phyloP scores from a whole-genome alignment of 2,888 invertebrate genomes.

The Cerastis leucographa region DNA sequence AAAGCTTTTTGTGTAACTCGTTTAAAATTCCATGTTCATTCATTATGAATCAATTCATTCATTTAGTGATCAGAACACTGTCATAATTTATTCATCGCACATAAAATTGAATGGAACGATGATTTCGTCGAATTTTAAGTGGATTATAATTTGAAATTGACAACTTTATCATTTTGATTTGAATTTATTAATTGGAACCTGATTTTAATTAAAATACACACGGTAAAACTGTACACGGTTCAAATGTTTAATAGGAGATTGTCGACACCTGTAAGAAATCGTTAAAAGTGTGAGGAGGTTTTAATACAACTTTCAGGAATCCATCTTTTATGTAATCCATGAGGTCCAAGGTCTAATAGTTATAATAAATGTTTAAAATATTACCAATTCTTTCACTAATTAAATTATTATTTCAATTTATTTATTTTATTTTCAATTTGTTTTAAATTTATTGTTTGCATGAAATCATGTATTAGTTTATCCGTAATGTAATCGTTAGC shows the following conservation, averaged over 20 bases:
- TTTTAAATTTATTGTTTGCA: too few relatives aligned
- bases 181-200: conserved; percentile 16
- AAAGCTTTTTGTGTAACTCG: conserved; percentile 6
- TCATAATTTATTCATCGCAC: conserved; percentile 40
- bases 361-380: too few relatives aligned
- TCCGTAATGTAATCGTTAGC: too few relatives aligned
- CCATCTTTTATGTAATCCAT: background rate
- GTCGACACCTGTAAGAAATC: background rate
- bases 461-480: too few relatives aligned
- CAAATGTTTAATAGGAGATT: background rate
- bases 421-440: too few relatives aligned
- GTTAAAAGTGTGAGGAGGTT: background rate
- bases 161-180: conserved; percentile 36
- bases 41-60: conserved; percentile 31
- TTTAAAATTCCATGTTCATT: conserved; percentile 36
- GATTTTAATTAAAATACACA: conserved; percentile 11
- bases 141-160: conserved; percentile 44
- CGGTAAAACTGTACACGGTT: background rate
- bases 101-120: conserved; percentile 32
- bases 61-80: conserved; percentile 22
- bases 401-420: too few relatives aligned
- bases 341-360: too few relatives aligned
- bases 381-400: too few relatives aligned
- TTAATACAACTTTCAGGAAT: background rate
- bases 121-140: conserved; percentile 40